Evolutionary conservation across 1,140 invertebrate species (phyloP).

Genomic region (Zaprionus nigranus): DNA sequence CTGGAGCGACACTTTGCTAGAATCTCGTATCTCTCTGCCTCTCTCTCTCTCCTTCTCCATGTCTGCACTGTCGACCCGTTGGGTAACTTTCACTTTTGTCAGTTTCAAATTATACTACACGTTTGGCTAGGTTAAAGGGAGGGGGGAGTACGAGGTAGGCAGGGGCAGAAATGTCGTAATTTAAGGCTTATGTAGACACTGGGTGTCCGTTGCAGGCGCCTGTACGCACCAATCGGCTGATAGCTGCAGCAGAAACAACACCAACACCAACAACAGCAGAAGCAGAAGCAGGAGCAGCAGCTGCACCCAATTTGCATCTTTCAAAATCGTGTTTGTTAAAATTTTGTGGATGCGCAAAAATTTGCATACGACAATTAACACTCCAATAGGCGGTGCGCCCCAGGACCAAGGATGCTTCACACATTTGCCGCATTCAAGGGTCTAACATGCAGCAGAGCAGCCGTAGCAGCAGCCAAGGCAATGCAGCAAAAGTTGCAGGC

Average conservation of each 20-base stretch:
- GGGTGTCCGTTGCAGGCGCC: slow-evolving; percentile 37
- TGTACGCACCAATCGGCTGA: neutral
- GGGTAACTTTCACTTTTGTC: slow-evolving; percentile 81
- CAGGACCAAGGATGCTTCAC: neutral
- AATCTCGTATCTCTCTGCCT: slow-evolving; percentile 1
- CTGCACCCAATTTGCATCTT: slow-evolving; percentile 78
- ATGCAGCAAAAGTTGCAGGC: slow-evolving; percentile 56
- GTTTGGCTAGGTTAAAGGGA: slow-evolving; percentile 39
- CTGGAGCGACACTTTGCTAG: neutral
- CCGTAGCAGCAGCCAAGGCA: slow-evolving; percentile 13
- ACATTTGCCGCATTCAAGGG: slow-evolving; percentile 1
- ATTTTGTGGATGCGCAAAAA: slow-evolving; percentile 83
- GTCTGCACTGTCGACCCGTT: slow-evolving; percentile 54
- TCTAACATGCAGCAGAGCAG: slow-evolving; percentile 4
- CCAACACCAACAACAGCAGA: neutral
- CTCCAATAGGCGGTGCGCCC: slow-evolving; percentile 62
- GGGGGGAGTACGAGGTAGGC: neutral
- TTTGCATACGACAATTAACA: slow-evolving; percentile 83
- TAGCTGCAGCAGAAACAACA: slow-evolving; percentile 2
- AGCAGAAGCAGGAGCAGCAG: slow-evolving; percentile 18
- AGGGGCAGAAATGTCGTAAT: slow-evolving; percentile 66
- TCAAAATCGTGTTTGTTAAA: slow-evolving; percentile 83
- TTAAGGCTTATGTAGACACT: slow-evolving; percentile 82
- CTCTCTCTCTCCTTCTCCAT: neutral
- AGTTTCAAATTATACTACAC: slow-evolving; percentile 80